Conservation (phyloP, 2,888 invertebrate genomes). For the Xylophagus ater region DNA sequence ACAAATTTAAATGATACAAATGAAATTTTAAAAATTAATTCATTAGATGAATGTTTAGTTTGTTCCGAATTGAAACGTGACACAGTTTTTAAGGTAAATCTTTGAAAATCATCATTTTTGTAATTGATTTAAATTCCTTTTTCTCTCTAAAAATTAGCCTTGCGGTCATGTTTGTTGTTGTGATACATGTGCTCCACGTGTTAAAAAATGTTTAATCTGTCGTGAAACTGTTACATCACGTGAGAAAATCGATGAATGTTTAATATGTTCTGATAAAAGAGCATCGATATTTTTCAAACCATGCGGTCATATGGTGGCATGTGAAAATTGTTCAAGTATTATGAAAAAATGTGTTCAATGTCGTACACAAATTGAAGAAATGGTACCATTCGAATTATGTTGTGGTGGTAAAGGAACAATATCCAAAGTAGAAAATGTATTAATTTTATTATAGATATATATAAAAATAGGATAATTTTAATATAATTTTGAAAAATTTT, state of each 20-base stretch:
- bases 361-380: conserved; percentile 71
- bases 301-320: conserved; percentile 74
- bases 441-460: not conserved
- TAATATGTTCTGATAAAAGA: conserved; percentile 90
- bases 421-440: conserved; percentile 27
- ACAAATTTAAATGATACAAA: conserved; percentile 11
- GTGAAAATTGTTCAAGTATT: conserved; percentile 73
- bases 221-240: conserved; percentile 71
- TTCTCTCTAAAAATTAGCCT: conserved; percentile 44
- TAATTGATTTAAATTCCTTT: not conserved
- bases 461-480: no score
- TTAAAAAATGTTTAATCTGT: conserved; percentile 92
- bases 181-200: conserved; percentile 73
- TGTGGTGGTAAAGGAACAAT: conserved; percentile 42
- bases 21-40: conserved; percentile 30
- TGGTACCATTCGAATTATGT: conserved; percentile 45
- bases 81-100: conserved; percentile 54
- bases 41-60: conserved; percentile 83
- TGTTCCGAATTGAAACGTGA: conserved; percentile 90
- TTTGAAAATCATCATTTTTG: not conserved
- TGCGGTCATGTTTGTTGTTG: conserved; percentile 93
- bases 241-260: conserved; percentile 87
- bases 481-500: no score
- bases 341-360: conserved; percentile 98
- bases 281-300: conserved; percentile 88